A percentile compares a stretch with the other conserved stretches of the same genome.
phyloP scores from a whole-genome alignment of 2,797 vertebrate species.

The Lagorchestes hirsutus region DNA sequence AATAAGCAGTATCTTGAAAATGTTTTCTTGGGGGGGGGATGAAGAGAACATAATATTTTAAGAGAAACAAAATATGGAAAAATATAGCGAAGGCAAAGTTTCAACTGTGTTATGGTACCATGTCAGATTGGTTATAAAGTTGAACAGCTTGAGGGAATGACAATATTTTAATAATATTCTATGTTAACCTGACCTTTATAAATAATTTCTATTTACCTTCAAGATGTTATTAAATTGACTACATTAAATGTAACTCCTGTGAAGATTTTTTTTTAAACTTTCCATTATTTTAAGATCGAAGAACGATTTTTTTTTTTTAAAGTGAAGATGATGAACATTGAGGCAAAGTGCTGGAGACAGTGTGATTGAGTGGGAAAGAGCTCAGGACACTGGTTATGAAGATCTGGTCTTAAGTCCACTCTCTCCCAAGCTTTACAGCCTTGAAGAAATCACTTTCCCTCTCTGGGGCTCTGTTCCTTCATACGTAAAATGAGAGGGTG shows the following conservation, averaged over 20 bases:
- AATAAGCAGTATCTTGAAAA: slow-evolving; percentile 61
- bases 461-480: not conserved
- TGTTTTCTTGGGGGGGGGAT: slow-evolving; percentile 18
- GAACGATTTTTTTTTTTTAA: not conserved
- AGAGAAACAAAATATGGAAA: slow-evolving; percentile 74
- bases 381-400: not conserved
- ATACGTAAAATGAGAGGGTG: not conserved
- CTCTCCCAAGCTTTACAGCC: not conserved
- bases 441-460: not conserved
- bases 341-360: slow-evolving; percentile 11
- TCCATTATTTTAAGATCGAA: not conserved
- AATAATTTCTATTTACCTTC: slow-evolving; percentile 67
- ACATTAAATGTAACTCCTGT: slow-evolving; percentile 18
- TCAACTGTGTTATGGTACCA: slow-evolving; percentile 63
- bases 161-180: slow-evolving; percentile 69
- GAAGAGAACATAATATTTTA: slow-evolving; percentile 63
- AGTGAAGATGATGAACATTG: not conserved
- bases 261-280: not conserved
- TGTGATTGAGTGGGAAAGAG: not conserved
- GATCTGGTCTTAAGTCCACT: not conserved
- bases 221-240: slow-evolving; percentile 53
- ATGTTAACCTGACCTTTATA: slow-evolving; percentile 59
- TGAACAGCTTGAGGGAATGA: slow-evolving; percentile 66
- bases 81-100: slow-evolving; percentile 39
- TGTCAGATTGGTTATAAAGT: slow-evolving; percentile 58